These are phyloP conservation scores for Arctocebus calabarensis DNA, from an alignment of 2,797 vertebrate genomes.

Conservation along the genomic window DNA sequence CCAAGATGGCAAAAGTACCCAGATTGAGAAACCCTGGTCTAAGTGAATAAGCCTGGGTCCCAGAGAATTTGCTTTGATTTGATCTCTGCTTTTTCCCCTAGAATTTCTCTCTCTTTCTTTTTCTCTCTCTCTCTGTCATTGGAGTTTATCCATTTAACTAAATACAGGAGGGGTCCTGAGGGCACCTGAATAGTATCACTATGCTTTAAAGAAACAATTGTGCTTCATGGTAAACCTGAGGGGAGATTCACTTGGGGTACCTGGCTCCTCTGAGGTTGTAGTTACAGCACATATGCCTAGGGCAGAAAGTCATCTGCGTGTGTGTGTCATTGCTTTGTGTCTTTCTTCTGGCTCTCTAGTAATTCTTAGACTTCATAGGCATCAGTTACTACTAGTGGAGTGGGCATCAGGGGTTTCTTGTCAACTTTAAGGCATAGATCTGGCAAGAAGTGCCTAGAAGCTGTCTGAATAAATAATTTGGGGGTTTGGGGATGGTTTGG, in stretches of 20 bases:
- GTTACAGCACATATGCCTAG: background rate
- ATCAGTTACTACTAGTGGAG: constrained; percentile 15
- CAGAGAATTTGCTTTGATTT: constrained; percentile 41
- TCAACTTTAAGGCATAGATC: constrained; percentile 44
- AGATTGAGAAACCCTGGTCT: constrained; percentile 19
- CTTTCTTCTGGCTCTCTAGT: background rate
- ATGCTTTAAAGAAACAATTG: constrained; percentile 4
- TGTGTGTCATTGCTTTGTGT: constrained; percentile 18
- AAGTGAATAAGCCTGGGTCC: background rate
- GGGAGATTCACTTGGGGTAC: background rate
- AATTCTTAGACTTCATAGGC: constrained; percentile 24
- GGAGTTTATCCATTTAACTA: constrained; percentile 27
- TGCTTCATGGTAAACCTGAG: constrained; percentile 33
- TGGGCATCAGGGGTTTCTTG: background rate
- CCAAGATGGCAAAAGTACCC: background rate
- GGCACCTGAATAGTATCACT: background rate
- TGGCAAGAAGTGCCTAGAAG: background rate
- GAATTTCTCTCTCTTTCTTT: background rate
- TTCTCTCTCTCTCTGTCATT: background rate
- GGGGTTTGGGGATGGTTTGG: background rate
- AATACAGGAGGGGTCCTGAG: background rate
- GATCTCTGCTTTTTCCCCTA: background rate
- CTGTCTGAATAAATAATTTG: background rate
- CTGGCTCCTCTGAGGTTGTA: background rate
- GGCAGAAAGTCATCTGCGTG: background rate